These are phyloP conservation scores for Distichodus sexfasciatus DNA, from an alignment of 2,797 vertebrate genomes.

Conservation along the genomic window DNA sequence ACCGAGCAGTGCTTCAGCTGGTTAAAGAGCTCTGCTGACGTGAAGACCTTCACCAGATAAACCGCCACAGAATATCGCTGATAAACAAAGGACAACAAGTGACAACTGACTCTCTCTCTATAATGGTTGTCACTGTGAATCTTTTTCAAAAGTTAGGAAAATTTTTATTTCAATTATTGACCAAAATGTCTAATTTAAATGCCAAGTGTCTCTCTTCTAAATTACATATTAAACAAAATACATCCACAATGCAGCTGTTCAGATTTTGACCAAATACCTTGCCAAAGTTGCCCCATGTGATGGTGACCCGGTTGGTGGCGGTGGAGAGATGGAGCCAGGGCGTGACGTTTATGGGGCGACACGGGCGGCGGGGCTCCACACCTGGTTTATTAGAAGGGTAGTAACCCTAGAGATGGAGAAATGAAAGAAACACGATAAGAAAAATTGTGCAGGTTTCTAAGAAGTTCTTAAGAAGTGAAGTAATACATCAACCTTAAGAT, in stretches of 20 bases:
- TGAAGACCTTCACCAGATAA: slow-evolving; percentile 92
- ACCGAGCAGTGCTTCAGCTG: slow-evolving; percentile 92
- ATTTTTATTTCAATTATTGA: too few relatives aligned
- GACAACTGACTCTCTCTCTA: background rate
- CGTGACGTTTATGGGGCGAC: slow-evolving; percentile 96
- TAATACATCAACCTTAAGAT: background rate
- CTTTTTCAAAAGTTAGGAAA: background rate
- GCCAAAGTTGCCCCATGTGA: slow-evolving; percentile 98
- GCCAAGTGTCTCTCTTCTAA: too few relatives aligned
- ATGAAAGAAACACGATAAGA: background rate
- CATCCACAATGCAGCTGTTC: background rate
- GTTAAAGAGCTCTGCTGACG: slow-evolving; percentile 90
- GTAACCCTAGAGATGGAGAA: slow-evolving; percentile 81
- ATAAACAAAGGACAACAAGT: too few relatives aligned
- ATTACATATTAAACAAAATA: too few relatives aligned
- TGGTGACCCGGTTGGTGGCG: slow-evolving; percentile 89
- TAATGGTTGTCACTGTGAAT: background rate
- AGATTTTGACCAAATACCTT: slow-evolving; percentile 75
- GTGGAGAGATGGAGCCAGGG: slow-evolving; percentile 95
- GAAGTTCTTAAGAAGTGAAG: too few relatives aligned
- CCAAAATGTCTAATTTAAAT: too few relatives aligned
- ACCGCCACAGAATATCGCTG: slow-evolving; percentile 95
- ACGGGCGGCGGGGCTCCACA: slow-evolving; percentile 95
- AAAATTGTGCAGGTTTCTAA: background rate
- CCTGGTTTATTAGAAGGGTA: slow-evolving; percentile 98